These are phyloP conservation scores for Nannobrachium achirus DNA, from an alignment of 2,113 vertebrate genomes.

Conservation along the genomic window DNA sequence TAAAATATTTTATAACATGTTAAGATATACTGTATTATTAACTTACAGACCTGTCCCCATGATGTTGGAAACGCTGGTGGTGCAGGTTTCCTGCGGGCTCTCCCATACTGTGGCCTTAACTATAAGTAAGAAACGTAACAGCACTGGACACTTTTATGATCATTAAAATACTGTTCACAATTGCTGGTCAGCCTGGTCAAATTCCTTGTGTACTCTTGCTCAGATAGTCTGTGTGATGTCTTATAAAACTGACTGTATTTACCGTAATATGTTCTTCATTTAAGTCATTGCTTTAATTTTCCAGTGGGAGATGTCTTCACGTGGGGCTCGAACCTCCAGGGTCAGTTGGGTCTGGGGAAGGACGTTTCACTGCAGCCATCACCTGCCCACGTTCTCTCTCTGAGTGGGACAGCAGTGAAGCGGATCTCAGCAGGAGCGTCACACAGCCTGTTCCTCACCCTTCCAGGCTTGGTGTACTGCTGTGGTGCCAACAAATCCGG, in stretches of 20 bases:
- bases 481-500: slow-evolving; percentile 93
- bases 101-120: slow-evolving; percentile 90
- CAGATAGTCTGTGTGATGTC: not conserved
- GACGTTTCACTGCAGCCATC: slow-evolving; percentile 72
- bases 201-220: too few relatives aligned
- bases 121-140: slow-evolving; percentile 80
- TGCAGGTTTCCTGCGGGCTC: slow-evolving; percentile 92
- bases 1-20: not conserved
- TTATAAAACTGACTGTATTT: not conserved
- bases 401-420: slow-evolving; percentile 88
- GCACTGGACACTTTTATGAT: too few relatives aligned
- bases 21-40: not conserved
- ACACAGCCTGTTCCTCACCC: slow-evolving; percentile 88
- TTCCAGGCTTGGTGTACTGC: slow-evolving; percentile 90
- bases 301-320: slow-evolving; percentile 91
- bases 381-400: slow-evolving; percentile 81
- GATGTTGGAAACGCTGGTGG: slow-evolving; percentile 82
- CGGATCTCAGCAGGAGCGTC: slow-evolving; percentile 88
- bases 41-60: slow-evolving; percentile 76
- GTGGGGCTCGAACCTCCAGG: slow-evolving; percentile 93
- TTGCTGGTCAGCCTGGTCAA: too few relatives aligned
- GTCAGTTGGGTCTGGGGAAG: slow-evolving; percentile 91
- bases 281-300: not conserved
- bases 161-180: too few relatives aligned
- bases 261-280: not conserved